These are phyloP conservation scores for Molorchus minor DNA, from an alignment of 2,888 invertebrate species.

Conservation along the genomic window DNA sequence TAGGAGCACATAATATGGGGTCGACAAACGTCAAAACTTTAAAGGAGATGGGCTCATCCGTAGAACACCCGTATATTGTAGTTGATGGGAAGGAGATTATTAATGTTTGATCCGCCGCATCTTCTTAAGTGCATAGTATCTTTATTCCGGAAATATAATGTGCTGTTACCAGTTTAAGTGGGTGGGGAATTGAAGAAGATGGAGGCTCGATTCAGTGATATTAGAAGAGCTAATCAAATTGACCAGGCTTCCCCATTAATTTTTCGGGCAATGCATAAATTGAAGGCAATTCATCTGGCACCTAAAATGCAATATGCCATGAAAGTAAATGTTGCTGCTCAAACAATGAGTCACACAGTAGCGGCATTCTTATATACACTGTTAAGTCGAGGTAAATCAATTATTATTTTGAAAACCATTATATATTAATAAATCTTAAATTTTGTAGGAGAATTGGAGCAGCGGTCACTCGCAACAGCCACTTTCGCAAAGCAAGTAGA, in stretches of 20 bases:
- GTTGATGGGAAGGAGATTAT: neutral
- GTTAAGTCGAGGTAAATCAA: slow-evolving; percentile 18
- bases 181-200: neutral
- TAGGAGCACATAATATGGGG: slow-evolving; percentile 39
- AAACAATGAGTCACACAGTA: too few relatives aligned
- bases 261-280: too few relatives aligned
- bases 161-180: neutral
- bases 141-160: slow-evolving; percentile 14
- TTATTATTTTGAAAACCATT: neutral
- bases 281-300: too few relatives aligned
- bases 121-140: slow-evolving; percentile 8
- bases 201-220: too few relatives aligned
- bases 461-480: slow-evolving; percentile 28
- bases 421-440: too few relatives aligned
- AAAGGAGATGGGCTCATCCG: slow-evolving; percentile 20
- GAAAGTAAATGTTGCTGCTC: too few relatives aligned
- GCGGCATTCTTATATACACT: slow-evolving; percentile 32
- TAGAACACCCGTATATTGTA: slow-evolving; percentile 12
- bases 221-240: too few relatives aligned
- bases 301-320: too few relatives aligned
- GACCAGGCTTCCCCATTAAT: too few relatives aligned
- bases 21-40: slow-evolving; percentile 36
- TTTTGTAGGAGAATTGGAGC: slow-evolving; percentile 22
- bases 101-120: slow-evolving; percentile 19
- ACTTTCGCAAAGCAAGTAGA: slow-evolving; percentile 38